Conservation (phyloP, 2,113 vertebrate genomes). For the Tor tambroides region DNA sequence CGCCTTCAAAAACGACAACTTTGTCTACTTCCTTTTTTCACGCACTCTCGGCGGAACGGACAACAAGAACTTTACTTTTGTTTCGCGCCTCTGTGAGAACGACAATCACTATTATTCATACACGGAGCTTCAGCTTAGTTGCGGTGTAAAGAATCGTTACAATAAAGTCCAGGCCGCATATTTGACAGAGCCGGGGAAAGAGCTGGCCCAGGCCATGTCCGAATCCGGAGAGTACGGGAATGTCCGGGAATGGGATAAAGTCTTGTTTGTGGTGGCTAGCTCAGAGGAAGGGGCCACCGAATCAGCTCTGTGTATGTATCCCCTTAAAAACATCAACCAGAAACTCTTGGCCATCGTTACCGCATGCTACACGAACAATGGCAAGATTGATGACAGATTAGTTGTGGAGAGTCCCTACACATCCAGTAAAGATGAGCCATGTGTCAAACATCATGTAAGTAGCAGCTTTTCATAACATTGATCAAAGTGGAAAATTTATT, state of each 20-base stretch:
- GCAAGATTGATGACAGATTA: slow-evolving; percentile 60
- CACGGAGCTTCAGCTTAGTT: slow-evolving; percentile 91
- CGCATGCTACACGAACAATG: slow-evolving; percentile 81
- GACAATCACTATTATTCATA: slow-evolving; percentile 94
- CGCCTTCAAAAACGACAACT: slow-evolving; percentile 82
- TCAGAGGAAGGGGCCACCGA: slow-evolving; percentile 69
- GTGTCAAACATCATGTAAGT: slow-evolving; percentile 65
- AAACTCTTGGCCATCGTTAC: slow-evolving; percentile 81
- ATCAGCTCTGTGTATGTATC: slow-evolving; percentile 90
- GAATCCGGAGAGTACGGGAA: slow-evolving; percentile 55
- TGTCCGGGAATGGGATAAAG: slow-evolving; percentile 68
- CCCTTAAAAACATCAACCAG: slow-evolving; percentile 79
- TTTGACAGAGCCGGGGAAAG: slow-evolving; percentile 73
- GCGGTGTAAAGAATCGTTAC: slow-evolving; percentile 73
- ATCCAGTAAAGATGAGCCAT: slow-evolving; percentile 62
- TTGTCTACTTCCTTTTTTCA: slow-evolving; percentile 94
- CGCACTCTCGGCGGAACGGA: slow-evolving; percentile 83
- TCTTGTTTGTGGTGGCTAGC: slow-evolving; percentile 87
- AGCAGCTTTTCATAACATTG: not conserved
- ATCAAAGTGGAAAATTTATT: not conserved
- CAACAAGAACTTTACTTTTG: slow-evolving; percentile 85
- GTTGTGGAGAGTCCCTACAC: slow-evolving; percentile 87
- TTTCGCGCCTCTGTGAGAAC: slow-evolving; percentile 87
- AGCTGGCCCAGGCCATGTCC: slow-evolving; percentile 73
- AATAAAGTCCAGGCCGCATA: slow-evolving; percentile 85